Percentiles rank a stretch among this genome's conserved stretches.
Evolutionary conservation across 2,888 invertebrate genomes (phyloP).

Genomic region (Frankliniella intonsa): DNA sequence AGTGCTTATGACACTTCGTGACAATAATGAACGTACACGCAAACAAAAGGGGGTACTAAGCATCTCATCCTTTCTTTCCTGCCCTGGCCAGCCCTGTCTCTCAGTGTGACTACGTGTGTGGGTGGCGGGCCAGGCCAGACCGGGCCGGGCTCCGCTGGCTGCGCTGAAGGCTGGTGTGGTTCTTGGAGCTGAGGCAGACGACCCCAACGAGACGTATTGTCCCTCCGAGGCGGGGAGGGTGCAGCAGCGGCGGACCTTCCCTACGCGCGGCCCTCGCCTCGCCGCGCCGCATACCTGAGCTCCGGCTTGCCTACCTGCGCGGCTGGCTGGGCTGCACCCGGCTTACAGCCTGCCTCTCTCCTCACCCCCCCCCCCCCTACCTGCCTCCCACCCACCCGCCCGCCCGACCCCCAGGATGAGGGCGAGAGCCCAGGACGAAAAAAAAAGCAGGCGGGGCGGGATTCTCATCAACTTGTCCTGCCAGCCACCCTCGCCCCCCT

Average conservation of each 20-base stretch:
- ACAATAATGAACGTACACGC: too few species aligned
- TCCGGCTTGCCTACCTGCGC: conserved; percentile 23
- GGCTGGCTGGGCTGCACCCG: background rate
- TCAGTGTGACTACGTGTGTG: background rate
- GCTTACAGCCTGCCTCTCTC: background rate
- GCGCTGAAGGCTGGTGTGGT: too few species aligned
- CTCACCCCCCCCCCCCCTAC: background rate
- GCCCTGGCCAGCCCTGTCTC: too few species aligned
- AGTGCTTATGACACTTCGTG: too few species aligned
- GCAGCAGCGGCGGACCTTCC: too few species aligned
- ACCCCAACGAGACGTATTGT: too few species aligned
- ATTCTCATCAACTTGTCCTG: conserved; percentile 4
- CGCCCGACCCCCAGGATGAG: background rate
- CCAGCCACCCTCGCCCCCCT: background rate
- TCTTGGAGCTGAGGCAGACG: too few species aligned
- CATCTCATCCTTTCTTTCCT: too few species aligned
- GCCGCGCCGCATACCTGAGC: conserved; percentile 3
- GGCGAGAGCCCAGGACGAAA: background rate
- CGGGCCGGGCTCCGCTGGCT: background rate
- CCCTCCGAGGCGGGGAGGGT: too few species aligned
- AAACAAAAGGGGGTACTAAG: too few species aligned
- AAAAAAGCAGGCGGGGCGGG: background rate
- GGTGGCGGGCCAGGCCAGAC: background rate
- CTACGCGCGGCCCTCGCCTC: background rate
- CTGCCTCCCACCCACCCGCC: background rate